Evolutionary conservation across 2,797 vertebrate genomes (phyloP), one percentile per base, ranked within the genome.

Genomic region (Peromyscus aztecus): DNA sequence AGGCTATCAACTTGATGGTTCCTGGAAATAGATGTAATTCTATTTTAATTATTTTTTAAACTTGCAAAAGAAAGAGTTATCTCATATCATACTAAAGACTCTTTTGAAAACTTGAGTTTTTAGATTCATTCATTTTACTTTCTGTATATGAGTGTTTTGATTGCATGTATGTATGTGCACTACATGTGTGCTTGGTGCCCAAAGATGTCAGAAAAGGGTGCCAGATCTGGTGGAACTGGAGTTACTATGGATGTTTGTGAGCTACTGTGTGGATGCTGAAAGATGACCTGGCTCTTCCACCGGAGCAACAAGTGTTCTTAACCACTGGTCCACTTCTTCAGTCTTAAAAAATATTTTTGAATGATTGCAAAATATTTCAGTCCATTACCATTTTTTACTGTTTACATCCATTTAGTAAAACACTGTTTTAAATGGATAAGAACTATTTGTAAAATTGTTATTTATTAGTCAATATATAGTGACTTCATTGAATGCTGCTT

Each of bases 31-130:
- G 82, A 21, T 84, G 40, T 34, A 65, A 46, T 46, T 46, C 2
- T 65, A 46, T 65, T 65, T 65, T 29, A 65, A 21, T 84, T 46
- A 65, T 21, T 65, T 83, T 82, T 65, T 46, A 34, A 65, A 65
- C 6, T 84, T 84, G 40, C 21, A 46, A 84, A 65, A 34, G 37
- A 6, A 57, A 46, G 40, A 63, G 21, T 11, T 84, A 23, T 65
- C 65, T 84, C 3, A 65, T 31, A 11, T 27, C 23, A 87, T 80
- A 87, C 78, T 37, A 84, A 92, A 96, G 76, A 73, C 67, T 96
- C 1, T 90, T 93, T 95, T 63, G 59, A 75, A 95, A 69, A 9
- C 27, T 31, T 63, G 31, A 31, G 31, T 31, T 65, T 19, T 63
- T 46, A 65, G 9, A 84, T 84, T 13, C 11, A 65, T 34, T 65